phyloP scores from a whole-genome alignment of 1,140 invertebrate genomes.

The Triops longicaudatus region DNA sequence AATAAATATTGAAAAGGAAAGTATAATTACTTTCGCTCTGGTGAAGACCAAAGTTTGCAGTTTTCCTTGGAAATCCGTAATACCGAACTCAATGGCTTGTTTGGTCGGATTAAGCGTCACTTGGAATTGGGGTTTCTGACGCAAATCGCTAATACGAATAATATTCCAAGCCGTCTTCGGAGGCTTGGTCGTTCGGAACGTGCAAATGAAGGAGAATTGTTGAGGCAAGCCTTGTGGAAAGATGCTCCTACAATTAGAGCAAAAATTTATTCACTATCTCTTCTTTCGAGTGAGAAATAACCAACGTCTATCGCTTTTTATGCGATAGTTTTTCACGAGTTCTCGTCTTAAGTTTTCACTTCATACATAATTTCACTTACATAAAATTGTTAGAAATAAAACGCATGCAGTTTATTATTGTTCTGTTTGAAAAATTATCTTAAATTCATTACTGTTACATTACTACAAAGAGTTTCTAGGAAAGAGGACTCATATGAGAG shows the following conservation, averaged over 20 bases:
- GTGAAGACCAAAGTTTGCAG: constrained; percentile 53
- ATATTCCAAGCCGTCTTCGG: constrained; percentile 58
- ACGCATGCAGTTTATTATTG: too few species aligned
- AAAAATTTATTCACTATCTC: too few species aligned
- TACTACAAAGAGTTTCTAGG: too few species aligned
- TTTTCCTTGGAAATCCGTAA: constrained; percentile 48
- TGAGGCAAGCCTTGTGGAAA: constrained; percentile 59
- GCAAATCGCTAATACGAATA: constrained; percentile 52
- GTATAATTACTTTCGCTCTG: constrained; percentile 44
- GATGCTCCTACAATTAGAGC: constrained; percentile 45
- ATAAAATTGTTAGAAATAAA: too few species aligned
- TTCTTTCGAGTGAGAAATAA: too few species aligned
- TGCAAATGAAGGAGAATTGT: constrained; percentile 61
- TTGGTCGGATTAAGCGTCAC: constrained; percentile 56
- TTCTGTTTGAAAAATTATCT: too few species aligned
- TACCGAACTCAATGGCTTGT: constrained; percentile 53
- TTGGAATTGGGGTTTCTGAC: constrained; percentile 53
- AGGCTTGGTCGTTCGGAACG: constrained; percentile 51
- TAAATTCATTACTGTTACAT: too few species aligned
- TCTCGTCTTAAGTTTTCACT: too few species aligned
- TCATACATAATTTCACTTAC: too few species aligned
- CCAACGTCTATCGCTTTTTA: too few species aligned
- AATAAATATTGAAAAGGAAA: not conserved
- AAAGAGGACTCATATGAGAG: too few species aligned
- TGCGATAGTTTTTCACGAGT: too few species aligned